Percentiles rank a stretch among this genome's conserved stretches.
These are phyloP conservation scores for Petrophora chlorosata DNA, from an alignment of 2,888 invertebrate genomes.

Conservation along the genomic window DNA sequence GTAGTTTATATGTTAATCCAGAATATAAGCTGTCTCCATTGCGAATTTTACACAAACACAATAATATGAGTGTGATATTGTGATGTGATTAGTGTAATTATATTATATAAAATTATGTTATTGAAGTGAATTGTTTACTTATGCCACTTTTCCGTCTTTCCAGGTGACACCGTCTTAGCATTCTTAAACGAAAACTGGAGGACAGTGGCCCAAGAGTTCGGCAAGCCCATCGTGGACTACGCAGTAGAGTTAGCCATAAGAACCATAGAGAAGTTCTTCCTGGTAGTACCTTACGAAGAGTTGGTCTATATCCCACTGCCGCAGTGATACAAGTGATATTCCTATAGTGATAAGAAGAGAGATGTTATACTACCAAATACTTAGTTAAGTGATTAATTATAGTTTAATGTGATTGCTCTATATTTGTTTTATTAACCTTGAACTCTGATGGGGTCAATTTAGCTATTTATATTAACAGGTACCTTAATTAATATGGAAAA, in stretches of 20 bases:
- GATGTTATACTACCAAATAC: conserved; percentile 29
- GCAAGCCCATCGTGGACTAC: conserved; percentile 75
- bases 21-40: too few species aligned
- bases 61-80: too few species aligned
- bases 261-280: conserved; percentile 71
- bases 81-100: too few species aligned
- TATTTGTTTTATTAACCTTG: conserved; percentile 17
- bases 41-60: too few species aligned
- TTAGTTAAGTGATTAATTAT: conserved; percentile 12
- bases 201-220: conserved; percentile 70
- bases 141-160: too few species aligned
- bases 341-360: conserved; percentile 26
- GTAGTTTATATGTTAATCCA: too few species aligned
- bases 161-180: conserved; percentile 65
- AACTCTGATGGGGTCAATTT: too few species aligned
- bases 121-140: too few species aligned
- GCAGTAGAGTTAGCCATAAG: conserved; percentile 66
- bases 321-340: conserved; percentile 17
- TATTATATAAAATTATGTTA: too few species aligned
- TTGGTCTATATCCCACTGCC: conserved; percentile 68
- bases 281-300: conserved; percentile 68
- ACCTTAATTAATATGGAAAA: too few species aligned
- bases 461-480: too few species aligned
- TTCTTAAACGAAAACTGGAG: conserved; percentile 76
- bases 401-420: not conserved